A percentile compares a stretch with the other conserved stretches of the same genome.
Conservation (phyloP, 2,888 invertebrate genomes). For the Watsonalla binaria region DNA sequence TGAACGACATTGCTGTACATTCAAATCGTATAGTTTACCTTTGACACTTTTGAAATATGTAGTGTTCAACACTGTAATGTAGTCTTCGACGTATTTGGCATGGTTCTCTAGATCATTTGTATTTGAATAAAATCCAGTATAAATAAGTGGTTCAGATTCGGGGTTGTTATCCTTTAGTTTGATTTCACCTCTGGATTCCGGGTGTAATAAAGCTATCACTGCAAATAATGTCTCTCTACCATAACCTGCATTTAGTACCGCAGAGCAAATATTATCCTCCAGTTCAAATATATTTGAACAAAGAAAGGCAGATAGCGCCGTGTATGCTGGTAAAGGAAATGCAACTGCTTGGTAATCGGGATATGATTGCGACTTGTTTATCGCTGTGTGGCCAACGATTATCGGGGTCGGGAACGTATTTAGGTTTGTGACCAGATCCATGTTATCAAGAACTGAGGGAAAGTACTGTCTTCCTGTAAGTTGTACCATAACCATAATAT, state of each 20-base stretch:
- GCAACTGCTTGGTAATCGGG: conserved; percentile 42
- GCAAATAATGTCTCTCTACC: neutral
- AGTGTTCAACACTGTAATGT: neutral
- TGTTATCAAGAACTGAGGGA: neutral
- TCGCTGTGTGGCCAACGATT: conserved; percentile 34
- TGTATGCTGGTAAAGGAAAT: too few species aligned
- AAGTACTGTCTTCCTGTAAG: neutral
- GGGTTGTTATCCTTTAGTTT: neutral
- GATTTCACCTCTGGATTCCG: conserved; percentile 12
- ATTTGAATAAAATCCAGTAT: neutral
- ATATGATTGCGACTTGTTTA: conserved; percentile 31
- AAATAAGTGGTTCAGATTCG: neutral
- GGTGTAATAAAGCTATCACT: conserved; percentile 4
- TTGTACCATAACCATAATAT: neutral
- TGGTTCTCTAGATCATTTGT: neutral
- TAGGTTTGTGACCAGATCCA: conserved; percentile 15
- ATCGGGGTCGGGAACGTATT: conserved; percentile 34
- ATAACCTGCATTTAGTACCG: neutral
- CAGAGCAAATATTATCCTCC: neutral
- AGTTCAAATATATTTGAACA: neutral
- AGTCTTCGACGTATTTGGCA: neutral
- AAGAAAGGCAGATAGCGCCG: neutral
- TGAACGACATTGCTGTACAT: neutral
- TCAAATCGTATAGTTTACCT: neutral
- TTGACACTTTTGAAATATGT: neutral